Evolutionary conservation across 2,797 vertebrate species (phyloP), one percentile per base, ranked within the genome.

Genomic region (Diplodus sargus): DNA sequence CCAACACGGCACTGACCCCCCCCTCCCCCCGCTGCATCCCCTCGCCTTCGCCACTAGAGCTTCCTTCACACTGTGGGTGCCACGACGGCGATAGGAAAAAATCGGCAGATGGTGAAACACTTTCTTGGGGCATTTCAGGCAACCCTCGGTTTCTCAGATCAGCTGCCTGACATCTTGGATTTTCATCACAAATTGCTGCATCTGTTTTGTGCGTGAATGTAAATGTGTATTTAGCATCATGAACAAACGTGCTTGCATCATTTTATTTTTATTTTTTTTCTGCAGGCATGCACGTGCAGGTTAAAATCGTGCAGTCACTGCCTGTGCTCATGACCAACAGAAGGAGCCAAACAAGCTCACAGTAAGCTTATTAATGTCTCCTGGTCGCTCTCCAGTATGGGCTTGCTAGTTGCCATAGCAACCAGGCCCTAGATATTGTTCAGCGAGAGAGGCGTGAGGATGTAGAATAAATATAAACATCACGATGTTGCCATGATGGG

Each of bases 391-490:
- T 89, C 89, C 89, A 84, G 79, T 82, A 86, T 84, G 82, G 83
- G 85, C 84, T 91, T 85, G 83, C 88, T 89, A 79, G 94, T 95
- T 94, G 79, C 94, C 86, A 93, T 94, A 89, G 94, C 87, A 94
- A 95, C 95, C 68, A 70, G 72, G 85, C 83, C 79, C 78, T 68
- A 70, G 88, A 85, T 84, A 87, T 84, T 85, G 85, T 85, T 86
- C 81, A 64, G 76, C 25, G 45, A 34, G 77, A 86, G 68, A 85
- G 62, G 59, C 49, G 56, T 68, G 75, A 49, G 22, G 78, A 85
- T 86, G 66, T 61, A 77, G 59, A 88, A 87, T 76, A 89, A 89
- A 92, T 83, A 85, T 85, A 90, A 89, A 87, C 66, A 82, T 71
- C 57, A 66, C 16, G 71, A 80, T 14, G 68, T 82, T 76, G 83